These are phyloP conservation scores for Saxidomus purpurata DNA, from an alignment of 1,140 invertebrate genomes.

Conservation along the genomic window DNA sequence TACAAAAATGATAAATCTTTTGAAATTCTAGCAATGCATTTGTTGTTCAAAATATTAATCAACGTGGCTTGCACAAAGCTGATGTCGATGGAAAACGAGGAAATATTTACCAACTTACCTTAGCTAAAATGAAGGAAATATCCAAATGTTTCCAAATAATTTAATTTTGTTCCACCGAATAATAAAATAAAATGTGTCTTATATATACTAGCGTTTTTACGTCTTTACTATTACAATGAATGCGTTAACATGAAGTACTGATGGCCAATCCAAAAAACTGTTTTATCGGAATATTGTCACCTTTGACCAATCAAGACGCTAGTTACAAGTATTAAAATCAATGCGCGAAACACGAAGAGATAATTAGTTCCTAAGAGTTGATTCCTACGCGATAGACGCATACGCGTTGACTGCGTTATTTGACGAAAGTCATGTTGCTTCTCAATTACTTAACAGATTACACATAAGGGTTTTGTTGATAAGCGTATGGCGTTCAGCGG, in stretches of 20 bases:
- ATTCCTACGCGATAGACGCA: background rate
- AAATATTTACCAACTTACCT: too few relatives aligned
- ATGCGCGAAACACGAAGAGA: slow-evolving; percentile 7
- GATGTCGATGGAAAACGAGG: too few relatives aligned
- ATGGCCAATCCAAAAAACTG: slow-evolving; percentile 27
- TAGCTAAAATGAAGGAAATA: background rate
- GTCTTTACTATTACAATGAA: background rate
- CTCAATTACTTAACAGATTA: slow-evolving; percentile 10
- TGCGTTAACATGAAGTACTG: background rate
- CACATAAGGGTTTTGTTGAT: background rate
- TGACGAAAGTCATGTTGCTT: slow-evolving; percentile 30
- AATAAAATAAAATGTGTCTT: slow-evolving; percentile 1
- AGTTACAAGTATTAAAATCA: slow-evolving; percentile 25
- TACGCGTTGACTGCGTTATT: background rate
- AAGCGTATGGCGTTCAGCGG: slow-evolving; percentile 6
- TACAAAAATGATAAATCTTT: too few relatives aligned
- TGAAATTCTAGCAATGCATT: too few relatives aligned
- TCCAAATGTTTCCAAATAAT: background rate
- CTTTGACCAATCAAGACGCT: slow-evolving; percentile 41
- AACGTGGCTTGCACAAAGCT: too few relatives aligned
- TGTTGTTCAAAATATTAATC: too few relatives aligned
- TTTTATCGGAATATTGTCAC: slow-evolving; percentile 22
- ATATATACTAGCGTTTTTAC: slow-evolving; percentile 18
- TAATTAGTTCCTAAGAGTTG: background rate
- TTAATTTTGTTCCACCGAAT: background rate